A percentile compares a stretch with the other conserved stretches of the same genome.
Conservation (phyloP, 1,140 invertebrate genomes). For the Macrobrachium nipponense region DNA sequence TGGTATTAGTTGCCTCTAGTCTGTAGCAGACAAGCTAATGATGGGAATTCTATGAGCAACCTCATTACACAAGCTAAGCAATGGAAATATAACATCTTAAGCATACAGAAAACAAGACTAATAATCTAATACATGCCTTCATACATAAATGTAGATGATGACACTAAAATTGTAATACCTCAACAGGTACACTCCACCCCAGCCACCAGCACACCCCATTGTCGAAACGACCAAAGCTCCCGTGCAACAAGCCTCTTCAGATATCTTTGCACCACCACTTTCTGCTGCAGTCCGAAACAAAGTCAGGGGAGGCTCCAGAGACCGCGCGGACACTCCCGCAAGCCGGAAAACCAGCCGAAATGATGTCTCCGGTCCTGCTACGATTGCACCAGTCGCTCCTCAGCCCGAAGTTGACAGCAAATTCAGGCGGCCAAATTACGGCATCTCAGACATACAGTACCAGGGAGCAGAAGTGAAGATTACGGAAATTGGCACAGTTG, state of each 20-base stretch:
- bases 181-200: conserved; percentile 27
- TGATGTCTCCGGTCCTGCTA: conserved; percentile 6
- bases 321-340: not conserved
- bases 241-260: too few relatives aligned
- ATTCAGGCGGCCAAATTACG: conserved; percentile 23
- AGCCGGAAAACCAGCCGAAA: not conserved
- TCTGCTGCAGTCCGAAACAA: conserved; percentile 24
- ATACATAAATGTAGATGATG: not conserved
- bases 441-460: conserved; percentile 25
- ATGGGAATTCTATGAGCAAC: too few relatives aligned
- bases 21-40: too few relatives aligned
- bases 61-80: too few relatives aligned
- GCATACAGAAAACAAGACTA: too few relatives aligned
- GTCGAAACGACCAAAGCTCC: not conserved
- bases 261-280: conserved; percentile 45
- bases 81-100: too few relatives aligned
- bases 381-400: not conserved
- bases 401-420: conserved; percentile 31
- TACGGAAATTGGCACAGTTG: conserved; percentile 45
- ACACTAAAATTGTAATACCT: not conserved
- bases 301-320: not conserved
- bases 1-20: too few relatives aligned
- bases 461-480: conserved; percentile 34
- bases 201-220: conserved; percentile 29
- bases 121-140: too few relatives aligned